A percentile compares a stretch with the other conserved stretches of the same genome.
Conservation (phyloP, 2,888 invertebrate genomes). For the Macrosiphum euphorbiae region DNA sequence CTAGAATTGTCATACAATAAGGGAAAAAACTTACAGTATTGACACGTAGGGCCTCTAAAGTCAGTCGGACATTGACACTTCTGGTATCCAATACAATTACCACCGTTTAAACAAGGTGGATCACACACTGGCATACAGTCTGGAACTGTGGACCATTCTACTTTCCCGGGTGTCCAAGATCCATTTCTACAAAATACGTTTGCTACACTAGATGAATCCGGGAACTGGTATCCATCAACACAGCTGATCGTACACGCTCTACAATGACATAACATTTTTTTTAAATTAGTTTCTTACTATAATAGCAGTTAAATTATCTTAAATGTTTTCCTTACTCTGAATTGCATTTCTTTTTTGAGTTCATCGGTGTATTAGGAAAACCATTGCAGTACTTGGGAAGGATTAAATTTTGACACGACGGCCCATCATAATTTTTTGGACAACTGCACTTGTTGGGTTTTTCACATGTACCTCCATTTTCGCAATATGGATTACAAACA, state of each 20-base stretch:
- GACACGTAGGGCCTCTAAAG: constrained; percentile 80
- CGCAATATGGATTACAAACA: constrained; percentile 80
- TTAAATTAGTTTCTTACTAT: neutral
- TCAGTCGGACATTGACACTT: constrained; percentile 83
- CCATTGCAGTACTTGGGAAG: constrained; percentile 75
- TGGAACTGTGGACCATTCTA: constrained; percentile 77
- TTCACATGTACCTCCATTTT: constrained; percentile 85
- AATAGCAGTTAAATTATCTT: neutral
- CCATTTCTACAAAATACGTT: constrained; percentile 80
- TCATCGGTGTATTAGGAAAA: constrained; percentile 77
- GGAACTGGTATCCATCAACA: constrained; percentile 77
- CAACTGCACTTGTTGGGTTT: constrained; percentile 83
- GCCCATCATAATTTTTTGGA: constrained; percentile 79
- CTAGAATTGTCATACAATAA: neutral
- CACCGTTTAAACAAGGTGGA: constrained; percentile 85
- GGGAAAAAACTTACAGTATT: constrained; percentile 74
- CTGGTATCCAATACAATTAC: constrained; percentile 83
- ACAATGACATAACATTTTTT: constrained; percentile 46
- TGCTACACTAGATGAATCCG: constrained; percentile 79
- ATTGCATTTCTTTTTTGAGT: constrained; percentile 77
- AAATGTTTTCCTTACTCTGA: constrained; percentile 75
- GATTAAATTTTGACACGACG: constrained; percentile 77
- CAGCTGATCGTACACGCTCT: constrained; percentile 81
- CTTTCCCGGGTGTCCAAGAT: constrained; percentile 78
- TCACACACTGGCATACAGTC: constrained; percentile 80